Conservation (phyloP, 2,888 invertebrate species). For the Lampropteryx suffumata region DNA sequence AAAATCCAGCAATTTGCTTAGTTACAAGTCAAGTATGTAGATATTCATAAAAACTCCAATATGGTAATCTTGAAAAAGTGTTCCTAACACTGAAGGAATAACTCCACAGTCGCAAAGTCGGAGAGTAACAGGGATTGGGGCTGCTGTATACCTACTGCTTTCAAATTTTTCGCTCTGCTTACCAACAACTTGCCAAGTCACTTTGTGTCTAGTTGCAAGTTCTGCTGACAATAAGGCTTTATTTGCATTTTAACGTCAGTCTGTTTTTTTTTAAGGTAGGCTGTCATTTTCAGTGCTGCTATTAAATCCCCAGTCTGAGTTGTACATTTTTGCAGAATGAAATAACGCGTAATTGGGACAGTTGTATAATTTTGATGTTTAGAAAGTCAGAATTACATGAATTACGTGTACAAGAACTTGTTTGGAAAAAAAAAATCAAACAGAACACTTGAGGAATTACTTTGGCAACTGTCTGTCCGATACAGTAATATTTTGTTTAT, state of each 20-base stretch:
- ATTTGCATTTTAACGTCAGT: constrained; percentile 4
- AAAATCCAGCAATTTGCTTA: no score
- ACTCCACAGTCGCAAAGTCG: constrained; percentile 27
- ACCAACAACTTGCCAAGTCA: constrained; percentile 32
- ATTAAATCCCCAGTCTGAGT: no score
- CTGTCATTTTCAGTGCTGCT: no score
- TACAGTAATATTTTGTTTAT: no score
- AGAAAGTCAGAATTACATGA: no score
- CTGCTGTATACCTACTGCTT: constrained; percentile 19
- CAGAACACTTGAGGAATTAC: no score
- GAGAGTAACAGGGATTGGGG: constrained; percentile 26
- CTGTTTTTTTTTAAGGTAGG: neutral
- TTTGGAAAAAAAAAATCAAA: no score
- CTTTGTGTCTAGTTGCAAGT: constrained; percentile 28
- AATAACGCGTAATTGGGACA: no score
- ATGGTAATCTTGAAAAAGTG: constrained; percentile 22
- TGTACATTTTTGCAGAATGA: no score
- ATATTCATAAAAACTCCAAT: constrained; percentile 15
- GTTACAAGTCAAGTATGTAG: neutral
- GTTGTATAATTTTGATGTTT: no score
- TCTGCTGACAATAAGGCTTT: constrained; percentile 10
- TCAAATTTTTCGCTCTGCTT: constrained; percentile 35
- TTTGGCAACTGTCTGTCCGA: no score
- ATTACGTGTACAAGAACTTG: no score
- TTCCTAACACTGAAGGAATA: constrained; percentile 16